phyloP scores from a whole-genome alignment of 2,113 vertebrate genomes.

The Aptenodytes forsteri region DNA sequence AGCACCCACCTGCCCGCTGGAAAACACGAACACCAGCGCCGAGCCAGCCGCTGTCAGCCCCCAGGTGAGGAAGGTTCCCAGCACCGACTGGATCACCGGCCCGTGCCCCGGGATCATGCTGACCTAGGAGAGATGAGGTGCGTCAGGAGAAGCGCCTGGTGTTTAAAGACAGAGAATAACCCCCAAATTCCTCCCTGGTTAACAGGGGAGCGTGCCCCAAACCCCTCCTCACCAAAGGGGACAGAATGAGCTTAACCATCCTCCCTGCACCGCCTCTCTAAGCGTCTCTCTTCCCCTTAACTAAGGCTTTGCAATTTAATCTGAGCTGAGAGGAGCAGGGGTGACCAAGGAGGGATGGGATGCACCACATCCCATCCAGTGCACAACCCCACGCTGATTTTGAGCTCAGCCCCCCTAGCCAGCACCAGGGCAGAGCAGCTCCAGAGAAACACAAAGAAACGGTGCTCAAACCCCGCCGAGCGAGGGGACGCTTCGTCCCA shows the following conservation, averaged over 20 bases:
- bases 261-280: rapidly evolving
- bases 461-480: rapidly evolving
- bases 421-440: not conserved
- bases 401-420: not conserved
- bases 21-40: slow-evolving; percentile 90
- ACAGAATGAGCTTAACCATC: rapidly evolving
- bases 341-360: not conserved
- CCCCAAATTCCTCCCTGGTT: not conserved
- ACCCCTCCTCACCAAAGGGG: not conserved
- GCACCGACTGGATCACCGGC: slow-evolving; percentile 84
- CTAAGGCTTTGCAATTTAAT: rapidly evolving
- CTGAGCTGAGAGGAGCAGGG: not conserved
- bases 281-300: not conserved
- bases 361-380: rapidly evolving
- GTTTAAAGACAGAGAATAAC: not conserved
- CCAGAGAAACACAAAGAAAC: not conserved
- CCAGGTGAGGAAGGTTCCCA: slow-evolving; percentile 95
- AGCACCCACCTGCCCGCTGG: slow-evolving; percentile 85
- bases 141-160: rapidly evolving
- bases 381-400: rapidly evolving
- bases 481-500: not conserved
- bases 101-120: slow-evolving; percentile 86
- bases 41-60: slow-evolving; percentile 90
- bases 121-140: not conserved
- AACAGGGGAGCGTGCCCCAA: rapidly evolving